These are phyloP conservation scores for Jaculus jaculus DNA, from an alignment of 2,113 vertebrate genomes.

Conservation along the genomic window DNA sequence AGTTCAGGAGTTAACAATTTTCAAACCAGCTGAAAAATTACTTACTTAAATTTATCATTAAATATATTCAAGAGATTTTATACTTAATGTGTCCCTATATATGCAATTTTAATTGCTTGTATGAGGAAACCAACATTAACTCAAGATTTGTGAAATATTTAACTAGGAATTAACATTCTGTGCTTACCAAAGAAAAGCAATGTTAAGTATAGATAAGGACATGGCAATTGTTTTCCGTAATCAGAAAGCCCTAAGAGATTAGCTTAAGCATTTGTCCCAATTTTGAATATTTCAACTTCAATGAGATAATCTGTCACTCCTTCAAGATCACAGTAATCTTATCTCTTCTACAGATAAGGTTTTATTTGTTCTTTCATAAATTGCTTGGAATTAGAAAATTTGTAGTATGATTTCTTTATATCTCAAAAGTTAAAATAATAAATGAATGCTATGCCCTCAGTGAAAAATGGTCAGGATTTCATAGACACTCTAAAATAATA, in stretches of 20 bases:
- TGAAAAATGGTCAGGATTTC: conserved; percentile 40
- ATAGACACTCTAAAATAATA: conserved; percentile 44
- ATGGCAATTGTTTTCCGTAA: conserved; percentile 50
- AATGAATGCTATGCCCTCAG: background rate
- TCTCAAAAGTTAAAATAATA: conserved; percentile 34
- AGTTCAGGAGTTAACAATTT: background rate
- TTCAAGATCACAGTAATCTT: conserved; percentile 30
- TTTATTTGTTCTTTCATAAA: conserved; percentile 27
- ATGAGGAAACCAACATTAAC: background rate
- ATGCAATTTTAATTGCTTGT: background rate
- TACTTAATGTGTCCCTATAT: background rate
- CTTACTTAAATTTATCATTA: background rate
- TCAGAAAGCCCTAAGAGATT: conserved; percentile 35
- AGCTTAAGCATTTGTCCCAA: conserved; percentile 17
- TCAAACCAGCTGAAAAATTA: conserved; percentile 8
- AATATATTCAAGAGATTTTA: background rate
- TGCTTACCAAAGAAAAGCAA: conserved; percentile 20
- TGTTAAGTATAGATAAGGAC: conserved; percentile 39
- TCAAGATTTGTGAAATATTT: conserved; percentile 52
- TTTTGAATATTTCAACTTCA: conserved; percentile 53
- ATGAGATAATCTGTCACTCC: background rate
- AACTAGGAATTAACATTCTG: conserved; percentile 32
- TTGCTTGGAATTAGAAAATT: conserved; percentile 7
- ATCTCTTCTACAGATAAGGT: conserved; percentile 46
- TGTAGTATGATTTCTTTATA: background rate